Evolutionary conservation across 2,113 vertebrate species (phyloP).

Genomic region (Poeciliopsis occidentalis): DNA sequence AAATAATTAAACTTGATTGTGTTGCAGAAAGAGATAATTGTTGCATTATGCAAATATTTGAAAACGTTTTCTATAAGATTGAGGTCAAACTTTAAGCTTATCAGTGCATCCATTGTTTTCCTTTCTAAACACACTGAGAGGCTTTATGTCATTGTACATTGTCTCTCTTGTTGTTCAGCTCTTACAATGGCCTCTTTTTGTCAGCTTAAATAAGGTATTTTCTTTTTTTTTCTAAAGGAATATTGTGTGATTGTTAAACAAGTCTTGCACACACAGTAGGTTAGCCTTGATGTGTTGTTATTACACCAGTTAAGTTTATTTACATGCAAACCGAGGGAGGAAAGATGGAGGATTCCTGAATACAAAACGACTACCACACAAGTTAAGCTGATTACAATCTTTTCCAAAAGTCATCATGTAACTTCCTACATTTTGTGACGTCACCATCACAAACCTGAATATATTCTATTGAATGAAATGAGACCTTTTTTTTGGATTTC

Average conservation of each 20-base stretch:
- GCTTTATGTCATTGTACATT: constrained; percentile 6
- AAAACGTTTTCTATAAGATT: neutral
- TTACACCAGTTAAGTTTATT: constrained; percentile 7
- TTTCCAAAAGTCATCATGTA: no score
- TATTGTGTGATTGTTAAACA: constrained; percentile 19
- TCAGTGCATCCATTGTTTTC: constrained; percentile 45
- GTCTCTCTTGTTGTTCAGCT: constrained; percentile 28
- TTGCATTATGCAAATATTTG: neutral
- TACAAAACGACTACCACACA: rapidly evolving
- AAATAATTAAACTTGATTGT: neutral
- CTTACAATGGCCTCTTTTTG: constrained; percentile 57
- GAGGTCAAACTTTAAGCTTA: constrained; percentile 4
- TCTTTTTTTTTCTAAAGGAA: constrained; percentile 18
- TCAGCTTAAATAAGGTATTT: constrained; percentile 36
- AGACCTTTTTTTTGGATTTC: neutral
- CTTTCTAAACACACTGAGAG: constrained; percentile 6
- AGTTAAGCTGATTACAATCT: neutral
- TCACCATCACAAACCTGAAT: neutral
- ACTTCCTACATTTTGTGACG: neutral
- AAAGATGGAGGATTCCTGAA: neutral
- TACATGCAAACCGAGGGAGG: neutral
- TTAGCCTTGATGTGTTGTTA: neutral
- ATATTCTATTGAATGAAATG: neutral
- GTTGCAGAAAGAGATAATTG: neutral
- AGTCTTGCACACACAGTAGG: constrained; percentile 20